phyloP scores from a whole-genome alignment of 30 jellyfish, hydroid and myxozoan species.

The Cassiopea andromeda region DNA sequence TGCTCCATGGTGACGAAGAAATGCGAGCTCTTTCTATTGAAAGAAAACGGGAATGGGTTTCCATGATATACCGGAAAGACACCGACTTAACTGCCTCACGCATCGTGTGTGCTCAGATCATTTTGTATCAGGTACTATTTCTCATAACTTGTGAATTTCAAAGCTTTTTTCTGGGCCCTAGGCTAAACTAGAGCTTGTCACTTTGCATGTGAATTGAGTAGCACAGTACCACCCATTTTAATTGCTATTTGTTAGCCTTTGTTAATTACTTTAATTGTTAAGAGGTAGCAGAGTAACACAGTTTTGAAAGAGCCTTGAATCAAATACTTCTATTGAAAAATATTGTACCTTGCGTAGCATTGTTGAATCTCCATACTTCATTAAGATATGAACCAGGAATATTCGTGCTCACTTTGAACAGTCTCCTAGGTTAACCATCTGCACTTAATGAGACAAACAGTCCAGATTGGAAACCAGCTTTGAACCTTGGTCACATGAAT shows the following conservation, averaged over 20 bases:
- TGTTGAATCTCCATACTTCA: background rate
- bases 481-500: slow-evolving; percentile 6
- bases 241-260: too few species aligned
- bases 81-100: slow-evolving; percentile 32
- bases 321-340: too few species aligned
- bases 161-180: background rate
- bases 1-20: slow-evolving; percentile 12
- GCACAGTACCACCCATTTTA: too few species aligned
- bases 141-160: background rate
- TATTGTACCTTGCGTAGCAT: background rate
- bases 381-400: background rate
- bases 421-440: slow-evolving; percentile 2
- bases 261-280: too few species aligned
- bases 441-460: slow-evolving; percentile 8
- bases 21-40: slow-evolving; percentile 1
- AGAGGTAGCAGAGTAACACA: too few species aligned
- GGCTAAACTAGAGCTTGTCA: background rate
- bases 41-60: slow-evolving; percentile 12
- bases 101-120: slow-evolving; percentile 47
- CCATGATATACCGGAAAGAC: slow-evolving; percentile 20
- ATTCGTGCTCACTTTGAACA: background rate
- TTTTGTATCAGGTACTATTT: slow-evolving; percentile 31
- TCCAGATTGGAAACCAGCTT: slow-evolving; percentile 14
- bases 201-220: background rate
- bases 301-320: too few species aligned